Percentiles rank a stretch among this genome's conserved stretches.
phyloP scores from a whole-genome alignment of 1,140 invertebrate genomes.

The Zaprionus davidi region DNA sequence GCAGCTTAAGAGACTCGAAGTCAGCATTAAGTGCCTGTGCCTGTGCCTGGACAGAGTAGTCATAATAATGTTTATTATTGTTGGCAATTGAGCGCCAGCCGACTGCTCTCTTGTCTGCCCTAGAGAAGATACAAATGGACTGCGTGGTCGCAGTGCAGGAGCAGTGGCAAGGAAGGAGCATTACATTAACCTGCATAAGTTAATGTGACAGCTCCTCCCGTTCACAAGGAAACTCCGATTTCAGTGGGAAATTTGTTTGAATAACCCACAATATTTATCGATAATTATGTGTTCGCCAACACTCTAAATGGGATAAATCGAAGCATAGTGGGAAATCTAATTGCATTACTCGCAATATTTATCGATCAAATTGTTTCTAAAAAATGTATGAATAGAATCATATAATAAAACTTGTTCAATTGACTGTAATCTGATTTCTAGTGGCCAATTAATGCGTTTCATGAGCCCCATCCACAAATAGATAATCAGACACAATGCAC shows the following conservation, averaged over 20 bases:
- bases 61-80: constrained; percentile 79
- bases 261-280: neutral
- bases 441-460: neutral
- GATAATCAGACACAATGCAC: constrained; percentile 15
- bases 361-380: too few relatives aligned
- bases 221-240: neutral
- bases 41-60: constrained; percentile 44
- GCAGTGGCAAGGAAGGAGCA: neutral
- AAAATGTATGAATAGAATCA: too few relatives aligned
- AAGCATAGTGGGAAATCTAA: too few relatives aligned
- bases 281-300: neutral
- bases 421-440: neutral
- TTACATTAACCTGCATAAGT: constrained; percentile 11
- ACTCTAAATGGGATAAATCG: neutral
- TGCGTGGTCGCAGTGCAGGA: neutral
- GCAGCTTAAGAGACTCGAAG: constrained; percentile 47
- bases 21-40: constrained; percentile 61
- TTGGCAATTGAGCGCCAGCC: constrained; percentile 59
- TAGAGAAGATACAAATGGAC: constrained; percentile 43
- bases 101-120: constrained; percentile 22
- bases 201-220: neutral
- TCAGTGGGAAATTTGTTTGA: neutral
- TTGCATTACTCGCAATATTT: too few relatives aligned
- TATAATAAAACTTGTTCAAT: neutral
- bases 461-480: neutral